A percentile compares a stretch with the other conserved stretches of the same genome.
Conservation (phyloP, 2,113 vertebrate genomes). For the Stictonetta naevosa region DNA sequence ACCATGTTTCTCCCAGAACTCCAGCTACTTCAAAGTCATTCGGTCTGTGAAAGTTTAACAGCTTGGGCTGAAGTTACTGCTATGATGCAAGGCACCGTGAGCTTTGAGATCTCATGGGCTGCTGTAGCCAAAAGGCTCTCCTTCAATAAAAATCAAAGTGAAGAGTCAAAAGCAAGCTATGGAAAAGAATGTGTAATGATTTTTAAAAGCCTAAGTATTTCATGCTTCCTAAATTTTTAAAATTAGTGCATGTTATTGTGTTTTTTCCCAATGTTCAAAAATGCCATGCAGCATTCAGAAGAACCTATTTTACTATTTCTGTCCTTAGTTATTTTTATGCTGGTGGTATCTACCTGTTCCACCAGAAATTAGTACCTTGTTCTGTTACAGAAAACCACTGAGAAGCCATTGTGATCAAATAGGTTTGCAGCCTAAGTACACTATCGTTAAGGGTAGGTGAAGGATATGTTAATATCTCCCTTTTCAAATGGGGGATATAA, state of each 20-base stretch:
- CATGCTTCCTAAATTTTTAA: neutral
- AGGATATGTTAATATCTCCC: neutral
- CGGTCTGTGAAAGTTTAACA: neutral
- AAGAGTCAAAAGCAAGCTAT: conserved; percentile 5
- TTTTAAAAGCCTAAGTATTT: neutral
- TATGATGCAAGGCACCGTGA: neutral
- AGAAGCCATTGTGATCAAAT: neutral
- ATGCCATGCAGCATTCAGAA: neutral
- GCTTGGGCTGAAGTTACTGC: neutral
- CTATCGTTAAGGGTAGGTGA: neutral
- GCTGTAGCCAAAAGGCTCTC: neutral
- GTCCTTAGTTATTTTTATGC: neutral
- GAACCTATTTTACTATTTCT: neutral
- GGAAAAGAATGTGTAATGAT: neutral
- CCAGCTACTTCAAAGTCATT: conserved; percentile 37
- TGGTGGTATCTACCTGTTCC: neutral
- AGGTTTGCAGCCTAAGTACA: neutral
- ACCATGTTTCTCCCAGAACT: neutral
- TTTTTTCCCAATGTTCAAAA: neutral
- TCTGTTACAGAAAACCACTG: neutral
- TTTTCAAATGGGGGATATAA: neutral
- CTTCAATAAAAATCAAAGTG: conserved; percentile 5
- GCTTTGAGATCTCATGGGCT: conserved; percentile 1
- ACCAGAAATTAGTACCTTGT: neutral
- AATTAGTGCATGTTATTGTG: neutral